Conservation (phyloP, 1,140 invertebrate species). For the Thereuonema tuberculata region DNA sequence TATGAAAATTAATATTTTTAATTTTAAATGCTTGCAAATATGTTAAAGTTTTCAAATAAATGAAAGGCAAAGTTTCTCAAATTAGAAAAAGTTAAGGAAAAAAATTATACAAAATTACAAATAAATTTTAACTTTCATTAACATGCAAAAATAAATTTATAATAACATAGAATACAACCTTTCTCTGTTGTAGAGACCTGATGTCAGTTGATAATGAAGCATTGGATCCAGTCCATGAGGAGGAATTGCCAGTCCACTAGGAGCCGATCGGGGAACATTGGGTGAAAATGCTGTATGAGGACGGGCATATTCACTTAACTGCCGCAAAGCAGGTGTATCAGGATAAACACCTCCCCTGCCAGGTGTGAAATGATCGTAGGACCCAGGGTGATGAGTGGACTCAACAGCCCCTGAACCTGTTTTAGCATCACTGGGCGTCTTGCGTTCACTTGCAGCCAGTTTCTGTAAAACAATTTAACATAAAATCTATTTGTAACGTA, state of each 20-base stretch:
- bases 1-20: too few relatives aligned
- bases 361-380: slow-evolving; percentile 59
- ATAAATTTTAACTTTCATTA: neutral
- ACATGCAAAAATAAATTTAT: too few relatives aligned
- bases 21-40: too few relatives aligned
- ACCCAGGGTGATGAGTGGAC: neutral
- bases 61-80: too few relatives aligned
- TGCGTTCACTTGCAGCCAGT: too few relatives aligned
- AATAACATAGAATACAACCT: slow-evolving; percentile 33
- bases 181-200: slow-evolving; percentile 45
- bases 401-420: neutral
- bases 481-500: too few relatives aligned
- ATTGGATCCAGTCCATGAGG: slow-evolving; percentile 39
- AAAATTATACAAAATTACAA: neutral
- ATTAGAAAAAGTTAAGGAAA: neutral
- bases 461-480: too few relatives aligned
- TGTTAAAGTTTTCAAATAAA: too few relatives aligned
- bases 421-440: too few relatives aligned
- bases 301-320: slow-evolving; percentile 70
- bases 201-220: slow-evolving; percentile 30
- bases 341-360: slow-evolving; percentile 58
- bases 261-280: slow-evolving; percentile 35
- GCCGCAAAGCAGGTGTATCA: slow-evolving; percentile 81
- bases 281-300: slow-evolving; percentile 75
- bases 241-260: slow-evolving; percentile 35